Evolutionary conservation across 2,888 invertebrate genomes (phyloP).

Genomic region (Trissoscelio sp.): DNA sequence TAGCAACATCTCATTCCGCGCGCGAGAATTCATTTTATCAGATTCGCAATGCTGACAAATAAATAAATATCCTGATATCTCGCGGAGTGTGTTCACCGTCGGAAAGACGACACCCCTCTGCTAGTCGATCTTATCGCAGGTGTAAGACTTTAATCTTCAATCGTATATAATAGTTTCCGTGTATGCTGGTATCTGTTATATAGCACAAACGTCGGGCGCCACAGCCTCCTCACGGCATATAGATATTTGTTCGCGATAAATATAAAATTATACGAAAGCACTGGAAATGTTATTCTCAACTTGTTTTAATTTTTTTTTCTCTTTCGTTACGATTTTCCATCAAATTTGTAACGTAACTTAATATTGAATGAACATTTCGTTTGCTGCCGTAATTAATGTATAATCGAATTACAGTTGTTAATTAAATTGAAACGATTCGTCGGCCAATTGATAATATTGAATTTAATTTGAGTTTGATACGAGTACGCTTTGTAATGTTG

Average conservation of each 20-base stretch:
- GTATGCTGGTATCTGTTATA: constrained; percentile 53
- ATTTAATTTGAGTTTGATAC: constrained; percentile 16
- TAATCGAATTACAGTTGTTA: constrained; percentile 20
- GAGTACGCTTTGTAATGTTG: constrained; percentile 10
- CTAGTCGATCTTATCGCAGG: constrained; percentile 54
- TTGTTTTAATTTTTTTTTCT: no score
- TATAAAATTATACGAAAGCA: constrained; percentile 21
- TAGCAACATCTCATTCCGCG: no score
- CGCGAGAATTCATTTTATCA: no score
- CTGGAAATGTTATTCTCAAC: no score
- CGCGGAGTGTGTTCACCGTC: no score
- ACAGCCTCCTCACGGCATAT: constrained; percentile 6
- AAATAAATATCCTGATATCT: no score
- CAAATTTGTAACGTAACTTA: no score
- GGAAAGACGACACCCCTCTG: constrained; percentile 26
- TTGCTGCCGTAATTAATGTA: neutral
- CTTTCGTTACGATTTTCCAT: no score
- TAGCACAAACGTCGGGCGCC: no score
- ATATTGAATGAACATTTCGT: constrained; percentile 9
- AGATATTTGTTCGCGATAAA: constrained; percentile 39
- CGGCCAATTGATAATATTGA: constrained; percentile 12
- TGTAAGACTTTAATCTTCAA: constrained; percentile 63
- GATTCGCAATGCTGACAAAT: no score
- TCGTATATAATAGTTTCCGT: constrained; percentile 56
- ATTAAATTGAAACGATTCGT: constrained; percentile 18